Evolutionary conservation across 2,888 invertebrate genomes (phyloP).

Genomic region (Noctua janthina): DNA sequence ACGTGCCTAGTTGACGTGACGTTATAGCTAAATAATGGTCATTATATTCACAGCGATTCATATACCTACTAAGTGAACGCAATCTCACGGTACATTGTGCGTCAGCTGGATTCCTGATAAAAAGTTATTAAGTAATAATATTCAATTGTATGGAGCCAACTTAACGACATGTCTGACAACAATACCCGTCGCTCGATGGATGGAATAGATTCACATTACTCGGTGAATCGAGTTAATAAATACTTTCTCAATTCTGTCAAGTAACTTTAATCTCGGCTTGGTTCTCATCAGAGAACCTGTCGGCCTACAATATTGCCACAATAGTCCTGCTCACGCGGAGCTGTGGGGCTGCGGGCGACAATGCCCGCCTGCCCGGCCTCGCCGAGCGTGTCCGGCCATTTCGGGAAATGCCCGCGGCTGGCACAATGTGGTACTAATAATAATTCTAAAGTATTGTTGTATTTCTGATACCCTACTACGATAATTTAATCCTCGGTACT

Average conservation of each 20-base stretch:
- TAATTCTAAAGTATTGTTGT: constrained; percentile 62
- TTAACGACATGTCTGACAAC: background rate
- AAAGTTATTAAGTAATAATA: constrained; percentile 23
- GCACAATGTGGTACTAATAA: constrained; percentile 57
- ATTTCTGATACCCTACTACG: constrained; percentile 34
- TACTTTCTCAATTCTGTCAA: constrained; percentile 23
- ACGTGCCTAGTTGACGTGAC: constrained; percentile 11
- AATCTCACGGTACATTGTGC: constrained; percentile 17
- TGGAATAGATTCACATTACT: constrained; percentile 18
- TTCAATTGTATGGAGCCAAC: constrained; percentile 12
- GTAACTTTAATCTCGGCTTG: constrained; percentile 1
- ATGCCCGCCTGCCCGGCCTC: constrained; percentile 10
- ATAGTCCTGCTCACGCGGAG: background rate
- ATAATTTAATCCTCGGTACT: constrained; percentile 40
- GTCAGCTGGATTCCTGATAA: constrained; percentile 14
- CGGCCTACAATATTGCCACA: constrained; percentile 28
- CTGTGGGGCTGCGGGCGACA: constrained; percentile 16
- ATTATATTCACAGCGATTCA: constrained; percentile 35
- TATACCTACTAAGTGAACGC: constrained; percentile 24
- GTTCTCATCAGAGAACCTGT: constrained; percentile 42
- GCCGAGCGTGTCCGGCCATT: constrained; percentile 49
- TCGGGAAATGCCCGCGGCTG: constrained; percentile 46
- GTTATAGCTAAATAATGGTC: constrained; percentile 10
- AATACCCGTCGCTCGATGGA: constrained; percentile 8
- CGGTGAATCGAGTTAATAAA: constrained; percentile 14